Evolutionary conservation across 1,140 invertebrate genomes (phyloP).

Genomic region (Drosophila obscura): DNA sequence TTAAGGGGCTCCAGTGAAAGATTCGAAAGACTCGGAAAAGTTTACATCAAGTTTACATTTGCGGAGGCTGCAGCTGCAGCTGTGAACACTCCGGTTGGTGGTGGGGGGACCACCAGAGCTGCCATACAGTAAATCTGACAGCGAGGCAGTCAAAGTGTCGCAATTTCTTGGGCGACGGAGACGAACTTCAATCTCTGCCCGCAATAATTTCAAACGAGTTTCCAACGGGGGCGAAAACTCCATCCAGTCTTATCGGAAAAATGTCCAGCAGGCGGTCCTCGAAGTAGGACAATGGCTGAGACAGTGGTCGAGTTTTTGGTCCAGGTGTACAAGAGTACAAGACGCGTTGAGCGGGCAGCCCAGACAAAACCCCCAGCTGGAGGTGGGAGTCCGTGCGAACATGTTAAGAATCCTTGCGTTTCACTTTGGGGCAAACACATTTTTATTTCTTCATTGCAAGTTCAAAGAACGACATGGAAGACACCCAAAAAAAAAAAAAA

Average conservation of each 20-base stretch:
- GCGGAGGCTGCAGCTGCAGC: too few species aligned
- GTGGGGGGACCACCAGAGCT: too few species aligned
- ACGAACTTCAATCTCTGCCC: slow-evolving; percentile 21
- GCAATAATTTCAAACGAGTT: slow-evolving; percentile 26
- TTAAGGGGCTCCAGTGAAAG: too few species aligned
- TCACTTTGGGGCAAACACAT: slow-evolving; percentile 24
- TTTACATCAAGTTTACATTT: too few species aligned
- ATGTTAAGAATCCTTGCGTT: slow-evolving; percentile 7
- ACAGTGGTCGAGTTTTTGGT: background rate
- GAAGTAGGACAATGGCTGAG: background rate
- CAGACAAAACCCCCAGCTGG: too few species aligned
- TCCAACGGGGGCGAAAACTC: too few species aligned
- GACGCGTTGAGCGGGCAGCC: background rate
- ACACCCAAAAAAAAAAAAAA: background rate
- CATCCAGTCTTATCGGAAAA: background rate
- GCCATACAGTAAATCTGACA: background rate
- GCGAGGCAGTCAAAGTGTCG: slow-evolving; percentile 19
- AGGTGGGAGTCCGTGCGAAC: background rate
- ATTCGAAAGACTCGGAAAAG: too few species aligned
- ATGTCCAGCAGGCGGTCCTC: background rate
- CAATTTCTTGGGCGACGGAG: background rate
- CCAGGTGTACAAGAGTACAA: background rate
- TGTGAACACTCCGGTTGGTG: too few species aligned
- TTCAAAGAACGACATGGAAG: slow-evolving; percentile 29
- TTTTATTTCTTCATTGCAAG: slow-evolving; percentile 36